phyloP scores from a whole-genome alignment of 92 coral and sea anemone species.

The Porites rus region DNA sequence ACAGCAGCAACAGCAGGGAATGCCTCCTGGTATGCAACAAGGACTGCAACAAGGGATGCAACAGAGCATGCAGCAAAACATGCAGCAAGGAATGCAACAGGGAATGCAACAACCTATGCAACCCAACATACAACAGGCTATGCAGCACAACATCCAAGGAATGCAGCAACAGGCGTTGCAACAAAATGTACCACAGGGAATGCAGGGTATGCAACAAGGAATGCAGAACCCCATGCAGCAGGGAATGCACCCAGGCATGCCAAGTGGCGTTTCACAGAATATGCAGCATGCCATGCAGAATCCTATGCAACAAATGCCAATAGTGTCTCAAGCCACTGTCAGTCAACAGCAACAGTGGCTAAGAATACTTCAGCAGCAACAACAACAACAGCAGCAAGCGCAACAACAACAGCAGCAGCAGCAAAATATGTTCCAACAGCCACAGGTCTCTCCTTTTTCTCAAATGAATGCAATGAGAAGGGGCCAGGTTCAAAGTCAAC shows the following conservation, averaged over 20 bases:
- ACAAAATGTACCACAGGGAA: conserved; percentile 76
- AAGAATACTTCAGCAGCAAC: conserved; percentile 71
- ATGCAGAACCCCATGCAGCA: conserved; percentile 85
- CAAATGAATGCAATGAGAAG: conserved; percentile 86
- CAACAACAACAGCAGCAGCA: conserved; percentile 86
- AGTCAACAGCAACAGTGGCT: conserved; percentile 85
- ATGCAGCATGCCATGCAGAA: conserved; percentile 77
- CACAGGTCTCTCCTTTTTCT: conserved; percentile 80
- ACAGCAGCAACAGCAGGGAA: conserved; percentile 61
- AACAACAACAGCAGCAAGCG: conserved; percentile 76
- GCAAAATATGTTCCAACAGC: conserved; percentile 89
- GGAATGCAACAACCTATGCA: conserved; percentile 75
- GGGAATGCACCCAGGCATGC: conserved; percentile 85
- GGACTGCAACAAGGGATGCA: conserved; percentile 73
- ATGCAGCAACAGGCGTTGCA: conserved; percentile 81
- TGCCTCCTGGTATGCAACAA: conserved; percentile 67
- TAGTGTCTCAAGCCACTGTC: conserved; percentile 72
- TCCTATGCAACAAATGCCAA: conserved; percentile 79
- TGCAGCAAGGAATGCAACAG: conserved; percentile 79
- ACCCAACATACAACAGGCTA: conserved; percentile 76
- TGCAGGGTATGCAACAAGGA: conserved; percentile 83
- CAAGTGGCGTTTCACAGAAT: conserved; percentile 67
- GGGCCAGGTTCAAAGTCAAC: conserved; percentile 76
- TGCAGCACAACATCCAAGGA: conserved; percentile 74
- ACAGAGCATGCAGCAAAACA: conserved; percentile 72